These are phyloP conservation scores for Ecdyonurus torrentis DNA, from an alignment of 2,888 invertebrate species.

Conservation along the genomic window DNA sequence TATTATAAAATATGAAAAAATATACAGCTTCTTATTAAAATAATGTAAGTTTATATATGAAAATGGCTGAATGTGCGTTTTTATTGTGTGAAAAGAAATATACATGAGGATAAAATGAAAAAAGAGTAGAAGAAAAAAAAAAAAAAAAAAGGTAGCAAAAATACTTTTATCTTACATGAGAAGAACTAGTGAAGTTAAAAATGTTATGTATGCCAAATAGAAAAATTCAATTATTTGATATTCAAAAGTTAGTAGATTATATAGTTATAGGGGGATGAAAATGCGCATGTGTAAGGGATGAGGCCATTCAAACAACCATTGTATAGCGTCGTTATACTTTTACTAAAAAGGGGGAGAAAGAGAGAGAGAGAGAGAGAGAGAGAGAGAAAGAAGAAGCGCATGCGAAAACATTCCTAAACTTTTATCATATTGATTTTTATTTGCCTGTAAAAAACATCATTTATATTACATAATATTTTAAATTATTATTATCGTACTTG, in stretches of 20 bases:
- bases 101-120: not conserved
- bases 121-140: not conserved
- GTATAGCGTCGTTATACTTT: not conserved
- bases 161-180: not conserved
- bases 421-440: not conserved
- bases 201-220: not conserved
- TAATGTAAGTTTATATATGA: not conserved
- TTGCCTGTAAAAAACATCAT: not conserved
- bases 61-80: not conserved
- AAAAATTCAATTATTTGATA: not conserved
- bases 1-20: too few species aligned
- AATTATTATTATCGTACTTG: too few species aligned
- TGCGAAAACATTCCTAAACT: not conserved
- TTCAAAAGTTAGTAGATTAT: not conserved
- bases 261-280: not conserved
- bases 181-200: not conserved
- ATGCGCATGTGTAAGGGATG: not conserved
- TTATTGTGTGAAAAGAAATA: not conserved
- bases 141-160: not conserved
- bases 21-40: not conserved
- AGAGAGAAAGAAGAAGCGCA: not conserved
- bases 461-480: too few species aligned
- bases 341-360: too few species aligned
- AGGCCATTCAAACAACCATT: not conserved
- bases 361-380: not conserved